Conservation (phyloP, 2,113 vertebrate genomes). For the Centropus unirufus region DNA sequence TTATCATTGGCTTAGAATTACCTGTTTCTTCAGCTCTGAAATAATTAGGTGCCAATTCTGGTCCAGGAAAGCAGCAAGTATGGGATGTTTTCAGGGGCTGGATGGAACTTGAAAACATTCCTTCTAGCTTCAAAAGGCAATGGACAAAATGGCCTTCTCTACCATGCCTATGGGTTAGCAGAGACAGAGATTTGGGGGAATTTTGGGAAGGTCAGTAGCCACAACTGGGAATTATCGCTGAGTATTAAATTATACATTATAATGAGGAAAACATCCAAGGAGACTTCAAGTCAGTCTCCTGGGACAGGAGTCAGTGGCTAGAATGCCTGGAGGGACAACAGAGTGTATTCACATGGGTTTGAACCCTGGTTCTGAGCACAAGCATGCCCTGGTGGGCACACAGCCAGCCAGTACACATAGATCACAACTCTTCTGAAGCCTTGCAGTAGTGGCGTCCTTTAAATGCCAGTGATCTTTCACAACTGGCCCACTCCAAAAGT, state of each 20-base stretch:
- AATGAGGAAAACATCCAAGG: not conserved
- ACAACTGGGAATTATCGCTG: not conserved
- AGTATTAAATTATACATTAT: rapidly evolving
- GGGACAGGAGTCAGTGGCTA: not conserved
- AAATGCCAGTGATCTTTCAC: not conserved
- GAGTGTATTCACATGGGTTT: rapidly evolving
- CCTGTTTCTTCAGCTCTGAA: not conserved
- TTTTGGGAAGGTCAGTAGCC: not conserved
- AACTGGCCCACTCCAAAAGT: not conserved
- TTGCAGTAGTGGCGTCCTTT: not conserved
- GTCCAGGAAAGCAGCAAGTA: not conserved
- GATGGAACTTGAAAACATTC: not conserved
- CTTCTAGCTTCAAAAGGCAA: not conserved
- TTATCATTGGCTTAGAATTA: not conserved
- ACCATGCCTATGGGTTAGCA: rapidly evolving
- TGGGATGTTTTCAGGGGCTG: not conserved
- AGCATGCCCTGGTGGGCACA: not conserved
- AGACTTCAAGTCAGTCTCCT: not conserved
- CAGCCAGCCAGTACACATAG: not conserved
- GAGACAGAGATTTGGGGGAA: not conserved
- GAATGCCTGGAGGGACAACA: rapidly evolving
- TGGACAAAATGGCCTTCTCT: rapidly evolving
- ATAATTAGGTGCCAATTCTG: not conserved
- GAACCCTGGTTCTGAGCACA: rapidly evolving
- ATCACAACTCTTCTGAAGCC: no score